Conservation (phyloP, 2,888 invertebrate species). For the Tenthredo notha region DNA sequence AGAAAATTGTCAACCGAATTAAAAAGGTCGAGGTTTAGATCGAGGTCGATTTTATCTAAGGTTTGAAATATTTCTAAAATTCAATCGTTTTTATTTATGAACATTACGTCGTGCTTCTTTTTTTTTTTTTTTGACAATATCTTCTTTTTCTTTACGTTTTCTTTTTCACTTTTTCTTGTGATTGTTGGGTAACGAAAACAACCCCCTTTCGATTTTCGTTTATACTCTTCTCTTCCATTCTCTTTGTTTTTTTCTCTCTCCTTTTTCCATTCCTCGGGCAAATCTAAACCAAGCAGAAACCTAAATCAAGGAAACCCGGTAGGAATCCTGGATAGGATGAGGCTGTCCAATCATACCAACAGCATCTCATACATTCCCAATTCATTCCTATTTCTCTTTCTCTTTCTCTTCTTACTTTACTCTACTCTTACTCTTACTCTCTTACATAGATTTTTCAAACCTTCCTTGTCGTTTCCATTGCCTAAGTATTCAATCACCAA, state of each 20-base stretch:
- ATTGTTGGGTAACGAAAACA: not conserved
- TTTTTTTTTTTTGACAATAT: not conserved
- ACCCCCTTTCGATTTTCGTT: not conserved
- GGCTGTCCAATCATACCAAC: constrained; percentile 55
- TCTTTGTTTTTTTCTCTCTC: not conserved
- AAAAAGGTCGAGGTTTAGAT: not conserved
- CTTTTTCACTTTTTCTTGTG: not conserved
- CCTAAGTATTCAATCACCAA: not conserved
- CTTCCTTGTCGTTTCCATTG: not conserved
- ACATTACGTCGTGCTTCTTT: not conserved
- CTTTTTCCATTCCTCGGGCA: constrained; percentile 33
- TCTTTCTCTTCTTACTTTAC: not conserved
- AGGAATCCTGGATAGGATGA: constrained; percentile 36
- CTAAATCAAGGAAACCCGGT: constrained; percentile 43
- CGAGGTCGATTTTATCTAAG: too few species aligned
- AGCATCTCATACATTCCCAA: constrained; percentile 56
- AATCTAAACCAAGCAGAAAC: constrained; percentile 35
- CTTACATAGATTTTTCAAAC: not conserved
- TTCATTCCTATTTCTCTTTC: constrained; percentile 34
- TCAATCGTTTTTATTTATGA: not conserved
- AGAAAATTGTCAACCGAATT: too few species aligned
- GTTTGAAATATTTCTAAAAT: not conserved
- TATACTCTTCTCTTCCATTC: not conserved
- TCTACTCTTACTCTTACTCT: too few species aligned
- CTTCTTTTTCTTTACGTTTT: not conserved